These are phyloP conservation scores for Dolichomitus sp. DNA, from an alignment of 2,888 invertebrate species.

Conservation along the genomic window DNA sequence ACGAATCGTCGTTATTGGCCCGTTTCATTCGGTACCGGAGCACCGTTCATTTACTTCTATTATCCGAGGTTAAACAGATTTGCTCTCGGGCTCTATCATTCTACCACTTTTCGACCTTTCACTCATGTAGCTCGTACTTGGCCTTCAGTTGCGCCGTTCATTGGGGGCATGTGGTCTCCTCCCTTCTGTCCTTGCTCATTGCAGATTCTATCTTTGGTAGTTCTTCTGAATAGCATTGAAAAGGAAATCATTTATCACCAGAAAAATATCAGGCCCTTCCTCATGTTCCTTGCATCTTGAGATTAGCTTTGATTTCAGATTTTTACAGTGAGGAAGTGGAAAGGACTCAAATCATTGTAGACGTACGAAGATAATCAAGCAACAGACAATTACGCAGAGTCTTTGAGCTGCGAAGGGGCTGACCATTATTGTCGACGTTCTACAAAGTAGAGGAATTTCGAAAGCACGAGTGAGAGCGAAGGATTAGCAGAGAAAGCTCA, in stretches of 20 bases:
- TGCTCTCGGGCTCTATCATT: conserved; percentile 73
- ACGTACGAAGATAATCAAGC: conserved; percentile 69
- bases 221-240: not conserved
- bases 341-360: not conserved
- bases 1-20: conserved; percentile 76
- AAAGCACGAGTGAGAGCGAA: conserved; percentile 68
- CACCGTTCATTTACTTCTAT: conserved; percentile 83
- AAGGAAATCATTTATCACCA: not conserved
- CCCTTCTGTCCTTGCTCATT: conserved; percentile 56
- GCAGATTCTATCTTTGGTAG: not conserved
- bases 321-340: not conserved
- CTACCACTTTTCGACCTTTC: conserved; percentile 72
- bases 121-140: conserved; percentile 49
- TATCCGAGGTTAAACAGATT: conserved; percentile 83
- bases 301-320: not conserved
- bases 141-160: conserved; percentile 1
- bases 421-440: conserved; percentile 9
- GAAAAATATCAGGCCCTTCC: not conserved
- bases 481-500: conserved; percentile 77
- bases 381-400: conserved; percentile 78
- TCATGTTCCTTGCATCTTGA: not conserved
- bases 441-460: conserved; percentile 53
- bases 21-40: conserved; percentile 75
- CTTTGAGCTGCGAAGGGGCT: conserved; percentile 70
- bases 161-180: not conserved